These are phyloP conservation scores for Sakesphorus luctuosus DNA, from an alignment of 2,113 vertebrate species.

Conservation along the genomic window DNA sequence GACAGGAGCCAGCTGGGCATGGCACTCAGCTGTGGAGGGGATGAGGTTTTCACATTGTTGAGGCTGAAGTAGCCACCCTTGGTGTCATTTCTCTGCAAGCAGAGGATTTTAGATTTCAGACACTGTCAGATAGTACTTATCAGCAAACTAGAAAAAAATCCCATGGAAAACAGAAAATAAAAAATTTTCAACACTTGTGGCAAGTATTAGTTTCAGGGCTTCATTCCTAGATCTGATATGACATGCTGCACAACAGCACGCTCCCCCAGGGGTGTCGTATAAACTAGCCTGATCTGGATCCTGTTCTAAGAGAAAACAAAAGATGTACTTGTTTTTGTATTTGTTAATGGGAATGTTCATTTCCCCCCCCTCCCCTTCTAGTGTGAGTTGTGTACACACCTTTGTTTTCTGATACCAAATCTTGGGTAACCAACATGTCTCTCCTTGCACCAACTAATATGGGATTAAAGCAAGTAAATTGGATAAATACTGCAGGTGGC, in stretches of 20 bases:
- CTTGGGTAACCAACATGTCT: neutral
- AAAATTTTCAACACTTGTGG: neutral
- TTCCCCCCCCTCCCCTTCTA: fast-evolving
- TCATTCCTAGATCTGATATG: neutral
- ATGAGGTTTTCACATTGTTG: neutral
- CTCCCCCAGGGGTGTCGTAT: neutral
- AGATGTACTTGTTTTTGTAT: conserved; percentile 19
- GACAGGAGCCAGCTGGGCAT: neutral
- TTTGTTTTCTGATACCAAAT: neutral
- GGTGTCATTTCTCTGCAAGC: neutral
- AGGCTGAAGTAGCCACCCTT: neutral
- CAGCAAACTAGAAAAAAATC: neutral
- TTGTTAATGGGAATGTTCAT: neutral
- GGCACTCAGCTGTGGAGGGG: fast-evolving
- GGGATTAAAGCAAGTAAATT: neutral
- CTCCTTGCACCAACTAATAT: neutral
- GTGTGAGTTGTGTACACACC: neutral
- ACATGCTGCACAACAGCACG: neutral
- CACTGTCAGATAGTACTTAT: neutral
- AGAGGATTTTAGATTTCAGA: neutral
- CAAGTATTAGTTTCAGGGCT: neutral
- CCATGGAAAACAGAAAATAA: neutral
- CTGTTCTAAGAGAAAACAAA: neutral
- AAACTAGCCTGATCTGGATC: neutral
- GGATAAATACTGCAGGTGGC: conserved; percentile 21